Base-by-base conservation (phyloP, 1,140 invertebrate species). In the Trachymyrmex septentrionalis region DNA sequence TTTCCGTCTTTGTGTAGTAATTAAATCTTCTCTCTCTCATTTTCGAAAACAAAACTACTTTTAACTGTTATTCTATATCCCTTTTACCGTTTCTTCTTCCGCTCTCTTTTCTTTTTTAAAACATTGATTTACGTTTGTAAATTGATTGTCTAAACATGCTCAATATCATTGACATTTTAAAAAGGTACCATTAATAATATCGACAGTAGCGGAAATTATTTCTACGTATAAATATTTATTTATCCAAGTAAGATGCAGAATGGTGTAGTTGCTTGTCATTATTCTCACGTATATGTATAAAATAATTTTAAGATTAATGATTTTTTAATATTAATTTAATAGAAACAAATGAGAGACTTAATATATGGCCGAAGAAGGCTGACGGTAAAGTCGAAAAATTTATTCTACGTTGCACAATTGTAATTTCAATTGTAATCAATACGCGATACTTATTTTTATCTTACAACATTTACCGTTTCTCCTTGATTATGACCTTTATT, bases 1-100 rank as follows among this genome's bases (percentile, higher is more conserved):
- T 91, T 92, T 92, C 89, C 88, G 90, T 89, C 89, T 75, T 85
- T 55, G 57, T 21, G 19, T 44, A 48, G 12, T 82, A 72, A 84
- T 73, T 75, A 84, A 84, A 84, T 50, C 69, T 63, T 5, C n/a
- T n/a, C n/a, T n/a, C n/a, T n/a, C n/a, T n/a, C n/a, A 73, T 14
- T 24, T n/a, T 34, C 34, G 57, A n/a, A 19, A 34, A 57, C 12
- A 24, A 69, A 57, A 57, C 38, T 64, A 21, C 24, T 64, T 24
- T 21, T 27, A 63, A 77, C 34, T 77, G 34, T 64, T 44, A 44
- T 77, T 3, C 21, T 14, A 44, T 21, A 5, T 16, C 12, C 30
- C 16, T 73, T 55, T 73, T 16, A 24, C 19, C 5, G 10, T 10
- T 44, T 72, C 14, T 38, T 44, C 16, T 30, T 78, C 27, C 30